Percentiles rank a stretch among this genome's conserved stretches.
phyloP scores from a whole-genome alignment of 2,888 invertebrate genomes.

The Glyphotaelius pellucidus region DNA sequence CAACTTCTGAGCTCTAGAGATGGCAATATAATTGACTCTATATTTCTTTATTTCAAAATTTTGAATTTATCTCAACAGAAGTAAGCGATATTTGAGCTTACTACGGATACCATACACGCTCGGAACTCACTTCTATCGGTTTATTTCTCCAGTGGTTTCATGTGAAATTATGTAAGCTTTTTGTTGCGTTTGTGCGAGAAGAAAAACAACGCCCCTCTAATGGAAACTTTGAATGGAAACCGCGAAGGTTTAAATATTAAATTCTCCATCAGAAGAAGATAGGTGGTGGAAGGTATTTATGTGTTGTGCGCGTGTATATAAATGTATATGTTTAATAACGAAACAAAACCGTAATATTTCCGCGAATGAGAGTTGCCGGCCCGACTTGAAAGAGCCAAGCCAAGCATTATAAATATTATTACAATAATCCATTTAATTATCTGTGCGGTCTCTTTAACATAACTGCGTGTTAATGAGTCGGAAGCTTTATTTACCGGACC shows the following conservation, averaged over 20 bases:
- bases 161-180: background rate
- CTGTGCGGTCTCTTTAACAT: slow-evolving; percentile 60
- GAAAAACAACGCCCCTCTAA: slow-evolving; percentile 12
- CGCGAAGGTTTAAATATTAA: slow-evolving; percentile 38
- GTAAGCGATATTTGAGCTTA: background rate
- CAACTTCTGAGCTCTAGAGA: no score
- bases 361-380: slow-evolving; percentile 55
- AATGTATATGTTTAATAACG: slow-evolving; percentile 49
- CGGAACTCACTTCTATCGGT: background rate
- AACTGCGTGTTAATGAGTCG: slow-evolving; percentile 59
- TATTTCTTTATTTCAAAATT: background rate
- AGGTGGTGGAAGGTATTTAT: background rate
- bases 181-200: background rate
- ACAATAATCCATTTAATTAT: slow-evolving; percentile 65
- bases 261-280: slow-evolving; percentile 12
- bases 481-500: slow-evolving; percentile 58
- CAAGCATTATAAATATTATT: slow-evolving; percentile 64
- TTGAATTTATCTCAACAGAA: background rate
- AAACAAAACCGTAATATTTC: slow-evolving; percentile 56
- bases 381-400: slow-evolving; percentile 56
- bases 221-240: slow-evolving; percentile 32
- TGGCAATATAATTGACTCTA: background rate
- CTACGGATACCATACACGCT: background rate
- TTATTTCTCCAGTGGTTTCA: background rate
- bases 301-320: slow-evolving; percentile 2